Evolutionary conservation across 2,797 vertebrate species (phyloP).

Genomic region (Serranus cabrilla): DNA sequence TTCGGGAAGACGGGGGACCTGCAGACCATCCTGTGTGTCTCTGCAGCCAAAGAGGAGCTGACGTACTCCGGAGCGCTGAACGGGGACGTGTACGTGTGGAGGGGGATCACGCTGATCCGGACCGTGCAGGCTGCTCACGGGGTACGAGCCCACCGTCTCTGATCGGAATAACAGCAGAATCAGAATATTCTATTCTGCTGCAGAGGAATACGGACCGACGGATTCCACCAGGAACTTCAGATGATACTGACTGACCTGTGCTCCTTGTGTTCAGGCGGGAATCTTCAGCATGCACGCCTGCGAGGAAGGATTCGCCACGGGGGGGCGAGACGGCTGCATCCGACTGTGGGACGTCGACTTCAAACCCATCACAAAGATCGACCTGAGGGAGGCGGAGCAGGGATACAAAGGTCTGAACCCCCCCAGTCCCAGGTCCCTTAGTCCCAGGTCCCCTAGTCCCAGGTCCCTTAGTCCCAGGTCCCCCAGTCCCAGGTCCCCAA

Average conservation of each 20-base stretch:
- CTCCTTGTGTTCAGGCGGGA: slow-evolving; percentile 86
- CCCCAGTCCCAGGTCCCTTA: neutral
- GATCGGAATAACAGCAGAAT: too few relatives aligned
- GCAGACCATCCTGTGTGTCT: slow-evolving; percentile 96
- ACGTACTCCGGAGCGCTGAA: slow-evolving; percentile 97
- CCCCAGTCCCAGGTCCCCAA: too few relatives aligned
- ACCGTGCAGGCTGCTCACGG: slow-evolving; percentile 95
- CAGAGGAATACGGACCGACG: too few relatives aligned
- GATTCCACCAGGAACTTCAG: too few relatives aligned
- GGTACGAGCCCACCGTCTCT: too few relatives aligned
- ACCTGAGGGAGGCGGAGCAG: slow-evolving; percentile 95
- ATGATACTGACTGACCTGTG: too few relatives aligned
- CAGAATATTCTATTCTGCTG: too few relatives aligned
- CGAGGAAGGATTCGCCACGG: slow-evolving; percentile 97
- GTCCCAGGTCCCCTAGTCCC: too few relatives aligned
- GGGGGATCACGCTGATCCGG: slow-evolving; percentile 89
- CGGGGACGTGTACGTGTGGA: slow-evolving; percentile 97
- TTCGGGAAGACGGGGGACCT: slow-evolving; percentile 97
- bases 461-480: too few relatives aligned
- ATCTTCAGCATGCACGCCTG: slow-evolving; percentile 98
- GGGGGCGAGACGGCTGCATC: slow-evolving; percentile 95
- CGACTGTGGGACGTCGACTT: slow-evolving; percentile 95
- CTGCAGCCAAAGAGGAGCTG: slow-evolving; percentile 93
- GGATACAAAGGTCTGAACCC: slow-evolving; percentile 92
- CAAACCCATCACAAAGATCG: slow-evolving; percentile 98